Evolutionary conservation across 2,797 vertebrate genomes (phyloP).

Genomic region (Cheirogaleus major): DNA sequence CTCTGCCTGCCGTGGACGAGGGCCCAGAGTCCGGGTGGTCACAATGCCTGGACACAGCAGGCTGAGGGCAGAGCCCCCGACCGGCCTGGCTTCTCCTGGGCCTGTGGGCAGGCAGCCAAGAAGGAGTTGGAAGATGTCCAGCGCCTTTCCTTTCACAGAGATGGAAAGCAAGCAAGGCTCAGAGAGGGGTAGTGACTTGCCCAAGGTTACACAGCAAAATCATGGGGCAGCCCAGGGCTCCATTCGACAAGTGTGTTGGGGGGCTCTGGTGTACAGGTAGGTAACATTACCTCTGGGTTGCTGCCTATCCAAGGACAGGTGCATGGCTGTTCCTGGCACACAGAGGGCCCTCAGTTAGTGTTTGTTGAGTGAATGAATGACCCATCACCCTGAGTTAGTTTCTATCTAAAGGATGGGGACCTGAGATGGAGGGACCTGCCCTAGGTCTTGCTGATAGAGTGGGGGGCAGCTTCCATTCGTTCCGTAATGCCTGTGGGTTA

Average conservation of each 20-base stretch:
- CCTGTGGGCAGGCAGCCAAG: neutral
- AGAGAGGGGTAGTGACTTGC: neutral
- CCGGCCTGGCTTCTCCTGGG: neutral
- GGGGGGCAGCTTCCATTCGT: fast-evolving
- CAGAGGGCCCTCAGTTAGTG: fast-evolving
- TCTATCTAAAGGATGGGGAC: neutral
- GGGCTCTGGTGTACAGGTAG: fast-evolving
- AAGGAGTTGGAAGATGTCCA: neutral
- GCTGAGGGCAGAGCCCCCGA: neutral
- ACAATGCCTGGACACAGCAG: neutral
- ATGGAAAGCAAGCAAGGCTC: neutral
- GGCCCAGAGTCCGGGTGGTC: neutral
- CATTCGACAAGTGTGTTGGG: fast-evolving
- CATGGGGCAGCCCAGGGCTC: neutral
- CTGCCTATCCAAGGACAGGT: neutral
- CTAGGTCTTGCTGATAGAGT: too few species aligned
- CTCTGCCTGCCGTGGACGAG: neutral
- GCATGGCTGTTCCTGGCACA: fast-evolving
- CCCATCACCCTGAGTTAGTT: neutral
- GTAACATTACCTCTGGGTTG: neutral
- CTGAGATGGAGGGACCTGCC: neutral
- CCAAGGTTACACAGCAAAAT: neutral
- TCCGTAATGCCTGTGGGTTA: fast-evolving
- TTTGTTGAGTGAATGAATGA: neutral
- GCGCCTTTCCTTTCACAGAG: neutral